These are phyloP conservation scores for Conops quadrifasciatus DNA, from an alignment of 2,888 invertebrate genomes.

Conservation along the genomic window DNA sequence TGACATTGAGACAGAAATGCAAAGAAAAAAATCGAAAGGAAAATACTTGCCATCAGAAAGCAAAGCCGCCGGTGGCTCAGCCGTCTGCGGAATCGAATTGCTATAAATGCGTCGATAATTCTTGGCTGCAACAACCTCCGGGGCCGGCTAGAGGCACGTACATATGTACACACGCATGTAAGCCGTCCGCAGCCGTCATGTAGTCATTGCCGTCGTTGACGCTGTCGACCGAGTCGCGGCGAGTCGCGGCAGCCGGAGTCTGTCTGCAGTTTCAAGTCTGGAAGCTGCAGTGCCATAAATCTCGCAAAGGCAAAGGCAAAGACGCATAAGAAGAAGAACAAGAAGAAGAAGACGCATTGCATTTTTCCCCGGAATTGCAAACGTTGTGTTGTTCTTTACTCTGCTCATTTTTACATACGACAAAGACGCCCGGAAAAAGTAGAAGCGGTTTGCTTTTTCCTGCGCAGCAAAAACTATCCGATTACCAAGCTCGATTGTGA, in stretches of 20 bases:
- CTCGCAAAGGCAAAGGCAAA: neutral
- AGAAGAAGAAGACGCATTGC: neutral
- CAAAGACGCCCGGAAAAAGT: too few relatives aligned
- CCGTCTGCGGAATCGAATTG: constrained; percentile 17
- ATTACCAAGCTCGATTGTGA: too few relatives aligned
- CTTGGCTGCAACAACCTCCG: constrained; percentile 3
- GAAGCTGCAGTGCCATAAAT: constrained; percentile 20
- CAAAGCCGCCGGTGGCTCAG: neutral
- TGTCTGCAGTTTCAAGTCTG: constrained; percentile 6
- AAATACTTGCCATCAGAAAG: neutral
- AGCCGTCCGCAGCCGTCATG: too few relatives aligned
- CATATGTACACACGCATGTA: too few relatives aligned
- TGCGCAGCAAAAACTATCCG: neutral
- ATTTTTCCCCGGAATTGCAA: neutral
- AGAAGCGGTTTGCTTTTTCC: too few relatives aligned
- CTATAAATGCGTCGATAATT: constrained; percentile 30
- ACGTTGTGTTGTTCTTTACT: neutral
- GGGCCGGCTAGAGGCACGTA: too few relatives aligned
- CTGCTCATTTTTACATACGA: neutral
- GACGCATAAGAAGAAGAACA: neutral
- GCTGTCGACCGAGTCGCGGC: neutral
- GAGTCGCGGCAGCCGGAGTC: neutral
- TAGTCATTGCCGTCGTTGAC: neutral
- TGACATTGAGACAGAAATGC: constrained; percentile 52
- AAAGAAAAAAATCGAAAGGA: constrained; percentile 16